Percentiles rank a stretch among this genome's conserved stretches.
Evolutionary conservation across 2,888 invertebrate species (phyloP).

Genomic region (Ceriagrion tenellum): DNA sequence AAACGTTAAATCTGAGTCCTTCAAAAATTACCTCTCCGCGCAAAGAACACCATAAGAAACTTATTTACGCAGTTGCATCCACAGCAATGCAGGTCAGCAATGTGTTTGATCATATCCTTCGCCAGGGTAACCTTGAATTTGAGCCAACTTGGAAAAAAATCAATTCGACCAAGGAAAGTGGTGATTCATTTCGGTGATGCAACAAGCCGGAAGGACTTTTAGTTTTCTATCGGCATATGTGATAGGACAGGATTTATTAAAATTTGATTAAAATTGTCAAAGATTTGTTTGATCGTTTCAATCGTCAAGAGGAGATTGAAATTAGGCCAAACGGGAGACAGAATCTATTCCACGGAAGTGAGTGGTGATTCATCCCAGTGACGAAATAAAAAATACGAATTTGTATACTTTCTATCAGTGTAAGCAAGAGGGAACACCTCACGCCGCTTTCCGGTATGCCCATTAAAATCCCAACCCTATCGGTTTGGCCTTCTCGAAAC

Average conservation of each 20-base stretch:
- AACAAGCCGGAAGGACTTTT: too few relatives aligned
- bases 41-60: too few relatives aligned
- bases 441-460: not conserved
- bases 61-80: too few relatives aligned
- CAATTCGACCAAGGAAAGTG: slow-evolving; percentile 20
- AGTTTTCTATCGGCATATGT: too few relatives aligned
- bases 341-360: too few relatives aligned
- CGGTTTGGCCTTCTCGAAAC: not conserved
- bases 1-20: too few relatives aligned
- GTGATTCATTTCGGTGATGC: slow-evolving; percentile 2
- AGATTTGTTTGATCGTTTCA: too few relatives aligned
- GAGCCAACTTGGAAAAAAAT: not conserved
- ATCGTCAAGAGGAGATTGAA: not conserved
- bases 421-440: not conserved
- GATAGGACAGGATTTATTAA: too few relatives aligned
- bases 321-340: not conserved
- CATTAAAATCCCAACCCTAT: slow-evolving; percentile 57
- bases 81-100: too few relatives aligned
- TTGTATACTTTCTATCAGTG: not conserved
- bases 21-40: too few relatives aligned
- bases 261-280: too few relatives aligned
- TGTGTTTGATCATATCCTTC: too few relatives aligned
- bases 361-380: slow-evolving; percentile 24
- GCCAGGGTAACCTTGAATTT: not conserved
- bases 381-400: not conserved